Conservation (phyloP, 2,888 invertebrate genomes). For the Rhagium mordax region DNA sequence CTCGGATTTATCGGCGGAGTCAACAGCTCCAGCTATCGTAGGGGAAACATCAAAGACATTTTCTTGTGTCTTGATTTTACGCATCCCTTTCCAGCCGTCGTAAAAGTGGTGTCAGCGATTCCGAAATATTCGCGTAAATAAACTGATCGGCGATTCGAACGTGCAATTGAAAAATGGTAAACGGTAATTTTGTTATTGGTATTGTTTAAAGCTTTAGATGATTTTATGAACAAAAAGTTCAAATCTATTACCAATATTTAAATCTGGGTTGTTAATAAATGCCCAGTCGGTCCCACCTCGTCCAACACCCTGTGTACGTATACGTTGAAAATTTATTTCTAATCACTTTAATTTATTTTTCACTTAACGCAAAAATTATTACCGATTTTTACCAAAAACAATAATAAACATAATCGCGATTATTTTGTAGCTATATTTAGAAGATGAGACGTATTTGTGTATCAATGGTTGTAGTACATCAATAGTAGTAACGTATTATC, state of each 20-base stretch:
- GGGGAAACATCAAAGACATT: not conserved
- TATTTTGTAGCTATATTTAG: not conserved
- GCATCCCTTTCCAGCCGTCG: not conserved
- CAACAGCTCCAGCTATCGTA: not conserved
- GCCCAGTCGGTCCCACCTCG: no score
- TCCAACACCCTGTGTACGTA: no score
- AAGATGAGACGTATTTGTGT: not conserved
- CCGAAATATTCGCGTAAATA: not conserved
- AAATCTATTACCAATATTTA: no score
- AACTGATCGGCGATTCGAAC: no score
- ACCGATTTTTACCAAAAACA: not conserved
- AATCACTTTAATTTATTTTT: no score
- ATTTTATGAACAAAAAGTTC: no score
- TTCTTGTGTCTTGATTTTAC: not conserved
- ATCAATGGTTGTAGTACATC: not conserved
- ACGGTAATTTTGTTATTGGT: no score
- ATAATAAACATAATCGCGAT: not conserved
- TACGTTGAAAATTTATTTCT: no score
- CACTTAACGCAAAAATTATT: no score
- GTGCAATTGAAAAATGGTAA: no score
- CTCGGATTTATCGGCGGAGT: constrained; percentile 1
- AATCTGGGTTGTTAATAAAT: no score
- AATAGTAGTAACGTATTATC: not conserved
- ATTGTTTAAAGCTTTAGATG: no score
- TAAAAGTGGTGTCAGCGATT: constrained; percentile 2